Evolutionary conservation across 2,113 vertebrate genomes (phyloP).

Genomic region (Barbus barbus): DNA sequence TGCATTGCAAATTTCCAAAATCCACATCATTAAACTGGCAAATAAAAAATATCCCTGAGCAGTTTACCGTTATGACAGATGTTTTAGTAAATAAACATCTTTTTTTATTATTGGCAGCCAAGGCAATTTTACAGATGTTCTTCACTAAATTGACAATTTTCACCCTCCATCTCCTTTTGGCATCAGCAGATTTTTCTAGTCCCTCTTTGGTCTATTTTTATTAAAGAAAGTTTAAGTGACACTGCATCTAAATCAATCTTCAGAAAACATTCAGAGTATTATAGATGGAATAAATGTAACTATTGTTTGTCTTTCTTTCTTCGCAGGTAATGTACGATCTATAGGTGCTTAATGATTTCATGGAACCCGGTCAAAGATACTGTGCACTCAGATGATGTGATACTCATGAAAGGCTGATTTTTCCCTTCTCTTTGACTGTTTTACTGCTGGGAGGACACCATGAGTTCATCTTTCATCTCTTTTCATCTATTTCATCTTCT

Average conservation of each 20-base stretch:
- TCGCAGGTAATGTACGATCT: slow-evolving; percentile 52
- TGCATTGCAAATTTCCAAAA: neutral
- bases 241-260: neutral
- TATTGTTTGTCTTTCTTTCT: slow-evolving; percentile 8
- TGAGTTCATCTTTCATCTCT: slow-evolving; percentile 20
- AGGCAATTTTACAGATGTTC: slow-evolving; percentile 1
- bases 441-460: neutral
- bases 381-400: neutral
- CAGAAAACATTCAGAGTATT: no score
- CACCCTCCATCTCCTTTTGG: no score
- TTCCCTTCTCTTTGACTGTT: neutral
- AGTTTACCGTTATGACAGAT: neutral
- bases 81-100: neutral
- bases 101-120: neutral
- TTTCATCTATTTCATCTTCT: neutral
- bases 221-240: neutral
- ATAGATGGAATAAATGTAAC: neutral
- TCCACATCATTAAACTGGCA: neutral
- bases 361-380: neutral
- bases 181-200: neutral
- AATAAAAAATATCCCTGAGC: neutral
- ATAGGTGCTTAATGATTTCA: slow-evolving; percentile 22
- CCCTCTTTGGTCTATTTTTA: neutral
- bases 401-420: slow-evolving; percentile 14
- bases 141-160: neutral